These are phyloP conservation scores for Triops longicaudatus DNA, from an alignment of 1,140 invertebrate species.

Conservation along the genomic window DNA sequence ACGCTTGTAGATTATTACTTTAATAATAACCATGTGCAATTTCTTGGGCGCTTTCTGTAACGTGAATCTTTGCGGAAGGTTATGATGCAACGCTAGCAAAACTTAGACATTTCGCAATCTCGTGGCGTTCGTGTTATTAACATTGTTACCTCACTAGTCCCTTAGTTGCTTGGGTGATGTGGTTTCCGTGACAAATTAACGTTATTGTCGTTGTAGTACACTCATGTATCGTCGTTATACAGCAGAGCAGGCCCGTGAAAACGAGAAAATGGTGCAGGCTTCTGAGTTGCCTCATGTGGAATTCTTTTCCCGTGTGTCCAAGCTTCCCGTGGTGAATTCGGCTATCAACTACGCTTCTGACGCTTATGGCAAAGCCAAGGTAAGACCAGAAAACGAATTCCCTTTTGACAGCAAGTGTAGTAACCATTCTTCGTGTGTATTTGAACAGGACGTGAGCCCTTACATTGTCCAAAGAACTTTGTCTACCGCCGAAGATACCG, in stretches of 20 bases:
- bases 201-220: background rate
- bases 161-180: too few species aligned
- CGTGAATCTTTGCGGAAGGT: too few species aligned
- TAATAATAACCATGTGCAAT: too few species aligned
- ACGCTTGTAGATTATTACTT: too few species aligned
- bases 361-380: slow-evolving; percentile 29
- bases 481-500: slow-evolving; percentile 26
- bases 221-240: slow-evolving; percentile 12
- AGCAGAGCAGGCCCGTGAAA: slow-evolving; percentile 1
- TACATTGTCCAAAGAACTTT: slow-evolving; percentile 27
- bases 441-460: slow-evolving; percentile 24
- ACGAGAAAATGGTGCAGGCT: slow-evolving; percentile 23
- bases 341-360: slow-evolving; percentile 27
- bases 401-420: background rate
- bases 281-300: slow-evolving; percentile 25
- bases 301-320: slow-evolving; percentile 25
- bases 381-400: background rate
- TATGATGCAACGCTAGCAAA: too few species aligned
- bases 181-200: background rate
- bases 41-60: too few species aligned
- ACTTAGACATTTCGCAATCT: too few species aligned
- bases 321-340: slow-evolving; percentile 27
- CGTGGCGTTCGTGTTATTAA: too few species aligned
- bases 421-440: background rate
- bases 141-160: too few species aligned